Percentiles rank a stretch among this genome's conserved stretches.
Evolutionary conservation across 2,888 invertebrate species (phyloP).

Genomic region (Archips xylosteana): DNA sequence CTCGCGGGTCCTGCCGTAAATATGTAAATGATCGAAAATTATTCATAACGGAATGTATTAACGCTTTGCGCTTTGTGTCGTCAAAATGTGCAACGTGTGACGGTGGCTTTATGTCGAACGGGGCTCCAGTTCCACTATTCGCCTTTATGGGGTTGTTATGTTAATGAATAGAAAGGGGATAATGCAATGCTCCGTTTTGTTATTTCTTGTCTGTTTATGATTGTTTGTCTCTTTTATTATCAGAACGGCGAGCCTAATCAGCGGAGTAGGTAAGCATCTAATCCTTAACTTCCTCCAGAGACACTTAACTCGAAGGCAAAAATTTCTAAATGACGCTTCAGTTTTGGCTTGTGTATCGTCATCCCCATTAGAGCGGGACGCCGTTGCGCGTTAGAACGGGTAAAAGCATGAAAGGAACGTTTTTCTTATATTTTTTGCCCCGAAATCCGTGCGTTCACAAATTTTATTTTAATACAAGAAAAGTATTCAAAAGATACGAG

Average conservation of each 20-base stretch:
- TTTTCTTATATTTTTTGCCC: slow-evolving; percentile 82
- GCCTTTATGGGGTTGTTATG: slow-evolving; percentile 40
- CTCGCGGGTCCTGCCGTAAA: slow-evolving; percentile 66
- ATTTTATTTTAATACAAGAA: slow-evolving; percentile 84
- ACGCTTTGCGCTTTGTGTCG: slow-evolving; percentile 65
- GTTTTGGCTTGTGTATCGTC: slow-evolving; percentile 60
- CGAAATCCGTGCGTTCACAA: slow-evolving; percentile 79
- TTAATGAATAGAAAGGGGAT: slow-evolving; percentile 41
- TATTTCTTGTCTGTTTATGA: slow-evolving; percentile 34
- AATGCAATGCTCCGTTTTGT: slow-evolving; percentile 39
- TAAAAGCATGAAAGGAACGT: slow-evolving; percentile 69
- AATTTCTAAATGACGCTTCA: slow-evolving; percentile 68
- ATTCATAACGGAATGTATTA: slow-evolving; percentile 80
- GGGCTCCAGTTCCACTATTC: slow-evolving; percentile 21
- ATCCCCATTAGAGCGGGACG: slow-evolving; percentile 68
- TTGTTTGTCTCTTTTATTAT: slow-evolving; percentile 26
- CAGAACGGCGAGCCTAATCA: slow-evolving; percentile 22
- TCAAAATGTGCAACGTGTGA: slow-evolving; percentile 46
- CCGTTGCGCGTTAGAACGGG: slow-evolving; percentile 51
- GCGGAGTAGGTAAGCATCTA: slow-evolving; percentile 16
- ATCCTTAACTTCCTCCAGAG: slow-evolving; percentile 38
- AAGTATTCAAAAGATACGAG: slow-evolving; percentile 82
- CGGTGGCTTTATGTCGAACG: slow-evolving; percentile 37
- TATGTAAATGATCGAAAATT: slow-evolving; percentile 79
- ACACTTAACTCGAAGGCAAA: slow-evolving; percentile 57